phyloP scores from a whole-genome alignment of 2,113 vertebrate species.

The Sceloporus undulatus region DNA sequence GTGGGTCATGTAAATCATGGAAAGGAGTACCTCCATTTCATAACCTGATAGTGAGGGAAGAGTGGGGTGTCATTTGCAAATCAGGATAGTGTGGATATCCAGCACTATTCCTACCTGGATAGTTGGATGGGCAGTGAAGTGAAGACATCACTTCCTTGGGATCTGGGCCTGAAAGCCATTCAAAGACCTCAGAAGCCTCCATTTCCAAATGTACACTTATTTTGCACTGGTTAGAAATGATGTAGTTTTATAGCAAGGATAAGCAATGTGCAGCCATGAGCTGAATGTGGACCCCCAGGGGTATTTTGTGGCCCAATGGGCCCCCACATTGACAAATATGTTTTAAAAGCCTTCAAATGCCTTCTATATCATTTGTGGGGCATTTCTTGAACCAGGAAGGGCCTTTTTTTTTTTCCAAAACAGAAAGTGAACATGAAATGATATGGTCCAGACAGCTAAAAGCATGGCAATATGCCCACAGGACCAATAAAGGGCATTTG shows the following conservation, averaged over 20 bases:
- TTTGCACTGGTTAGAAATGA: too few relatives aligned
- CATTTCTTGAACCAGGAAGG: not conserved
- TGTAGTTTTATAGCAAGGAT: not conserved
- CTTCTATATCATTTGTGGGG: too few relatives aligned
- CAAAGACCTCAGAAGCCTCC: not conserved
- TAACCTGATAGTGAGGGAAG: not conserved
- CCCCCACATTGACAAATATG: too few relatives aligned
- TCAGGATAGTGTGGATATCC: not conserved
- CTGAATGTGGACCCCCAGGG: too few relatives aligned
- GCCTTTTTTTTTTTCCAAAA: too few relatives aligned
- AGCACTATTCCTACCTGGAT: not conserved
- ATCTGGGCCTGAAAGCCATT: not conserved
- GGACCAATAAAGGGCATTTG: too few relatives aligned
- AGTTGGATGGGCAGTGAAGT: not conserved
- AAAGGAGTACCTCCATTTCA: too few relatives aligned
- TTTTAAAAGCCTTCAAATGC: too few relatives aligned
- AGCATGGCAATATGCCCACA: too few relatives aligned
- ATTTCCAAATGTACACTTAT: not conserved
- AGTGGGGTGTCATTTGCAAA: not conserved
- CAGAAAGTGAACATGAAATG: too few relatives aligned
- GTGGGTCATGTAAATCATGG: not conserved
- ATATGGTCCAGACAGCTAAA: too few relatives aligned
- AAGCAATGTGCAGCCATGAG: not conserved
- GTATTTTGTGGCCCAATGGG: too few relatives aligned
- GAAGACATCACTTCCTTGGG: not conserved